phyloP scores from a whole-genome alignment of 2,888 invertebrate species.

The Piscicola geometra region DNA sequence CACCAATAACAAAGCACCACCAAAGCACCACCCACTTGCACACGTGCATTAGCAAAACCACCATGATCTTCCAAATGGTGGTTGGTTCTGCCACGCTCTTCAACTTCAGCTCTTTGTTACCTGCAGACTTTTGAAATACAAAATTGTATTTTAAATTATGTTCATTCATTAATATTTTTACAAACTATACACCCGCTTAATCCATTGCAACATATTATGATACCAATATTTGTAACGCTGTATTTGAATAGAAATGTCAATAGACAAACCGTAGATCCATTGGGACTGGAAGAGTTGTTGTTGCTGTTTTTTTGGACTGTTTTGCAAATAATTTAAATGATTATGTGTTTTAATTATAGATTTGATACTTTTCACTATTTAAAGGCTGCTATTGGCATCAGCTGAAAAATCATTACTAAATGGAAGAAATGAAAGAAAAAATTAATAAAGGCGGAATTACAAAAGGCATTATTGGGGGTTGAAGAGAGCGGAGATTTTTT shows the following conservation, averaged over 20 bases:
- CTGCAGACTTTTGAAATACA: background rate
- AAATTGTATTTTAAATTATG: background rate
- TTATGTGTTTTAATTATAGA: no score
- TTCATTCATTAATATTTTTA: background rate
- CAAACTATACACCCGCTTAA: no score
- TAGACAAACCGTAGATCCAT: background rate
- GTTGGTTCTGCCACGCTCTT: slow-evolving; percentile 69
- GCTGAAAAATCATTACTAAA: background rate
- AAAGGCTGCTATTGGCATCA: no score
- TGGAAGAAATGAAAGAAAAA: background rate
- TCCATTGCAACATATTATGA: background rate
- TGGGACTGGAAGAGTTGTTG: slow-evolving; percentile 5
- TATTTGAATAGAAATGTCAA: no score
- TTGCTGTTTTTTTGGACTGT: no score
- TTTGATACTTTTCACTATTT: no score
- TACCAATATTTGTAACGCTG: no score
- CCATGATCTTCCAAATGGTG: slow-evolving; percentile 73
- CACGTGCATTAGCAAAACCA: slow-evolving; percentile 75
- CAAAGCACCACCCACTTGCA: slow-evolving; percentile 57
- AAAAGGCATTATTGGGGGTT: background rate
- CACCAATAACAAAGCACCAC: no score
- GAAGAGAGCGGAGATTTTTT: background rate
- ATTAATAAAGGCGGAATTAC: background rate
- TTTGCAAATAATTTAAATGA: no score
- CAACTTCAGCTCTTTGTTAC: slow-evolving; percentile 31